Percentiles rank a stretch among this genome's conserved stretches.
phyloP scores from a whole-genome alignment of 2,797 vertebrate genomes.

The Halcyon leucocephala region DNA sequence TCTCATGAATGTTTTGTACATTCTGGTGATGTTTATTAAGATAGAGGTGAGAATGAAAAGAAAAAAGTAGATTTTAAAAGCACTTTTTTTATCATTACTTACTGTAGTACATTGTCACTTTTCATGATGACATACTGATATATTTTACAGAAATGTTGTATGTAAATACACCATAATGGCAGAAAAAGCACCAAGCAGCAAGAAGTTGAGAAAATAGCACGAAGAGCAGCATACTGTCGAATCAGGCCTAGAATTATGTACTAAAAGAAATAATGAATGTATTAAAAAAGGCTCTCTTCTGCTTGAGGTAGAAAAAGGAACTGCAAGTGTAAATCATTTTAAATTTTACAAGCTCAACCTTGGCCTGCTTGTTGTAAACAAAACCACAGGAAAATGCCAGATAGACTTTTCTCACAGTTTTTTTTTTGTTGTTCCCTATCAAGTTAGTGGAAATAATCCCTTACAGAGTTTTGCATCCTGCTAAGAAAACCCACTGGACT shows the following conservation, averaged over 20 bases:
- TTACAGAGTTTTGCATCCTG: background rate
- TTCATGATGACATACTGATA: background rate
- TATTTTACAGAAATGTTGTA: background rate
- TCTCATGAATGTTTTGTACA: background rate
- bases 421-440: background rate
- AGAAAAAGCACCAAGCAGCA: background rate
- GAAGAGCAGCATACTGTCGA: background rate
- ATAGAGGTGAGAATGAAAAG: background rate
- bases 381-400: background rate
- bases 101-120: background rate
- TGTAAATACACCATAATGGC: background rate
- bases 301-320: background rate
- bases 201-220: background rate
- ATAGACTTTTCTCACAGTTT: background rate
- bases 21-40: background rate
- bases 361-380: background rate
- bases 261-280: background rate
- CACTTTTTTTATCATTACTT: background rate
- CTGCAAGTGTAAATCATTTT: background rate
- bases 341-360: background rate
- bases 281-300: background rate
- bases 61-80: background rate
- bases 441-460: background rate
- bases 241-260: background rate
- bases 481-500: background rate